Percentiles rank a stretch among this genome's conserved stretches.
Conservation (phyloP, 2,113 vertebrate genomes). For the Mormyrus iriodes region DNA sequence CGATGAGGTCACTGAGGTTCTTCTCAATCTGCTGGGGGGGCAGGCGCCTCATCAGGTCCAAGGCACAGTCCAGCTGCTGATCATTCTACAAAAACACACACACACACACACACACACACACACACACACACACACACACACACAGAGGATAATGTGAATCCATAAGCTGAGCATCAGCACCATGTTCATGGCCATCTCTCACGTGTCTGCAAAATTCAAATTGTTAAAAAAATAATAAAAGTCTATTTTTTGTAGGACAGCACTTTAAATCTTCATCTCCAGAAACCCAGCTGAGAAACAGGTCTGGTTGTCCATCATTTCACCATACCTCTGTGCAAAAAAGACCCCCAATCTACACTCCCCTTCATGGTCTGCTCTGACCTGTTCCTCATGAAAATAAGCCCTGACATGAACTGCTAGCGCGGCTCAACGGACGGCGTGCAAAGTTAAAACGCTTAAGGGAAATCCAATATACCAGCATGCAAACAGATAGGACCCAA, state of each 20-base stretch:
- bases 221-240: neutral
- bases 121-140: neutral
- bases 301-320: neutral
- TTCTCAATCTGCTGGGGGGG: constrained; percentile 99
- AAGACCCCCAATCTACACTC: neutral
- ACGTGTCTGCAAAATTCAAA: neutral
- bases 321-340: neutral
- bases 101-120: neutral
- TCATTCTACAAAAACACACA: constrained; percentile 70
- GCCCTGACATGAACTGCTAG: neutral
- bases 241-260: neutral
- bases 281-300: neutral
- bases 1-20: constrained; percentile 99
- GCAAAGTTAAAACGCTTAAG: neutral
- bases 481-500: neutral
- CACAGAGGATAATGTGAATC: neutral
- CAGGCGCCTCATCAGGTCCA: constrained; percentile 99
- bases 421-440: too few relatives aligned
- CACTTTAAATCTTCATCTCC: neutral
- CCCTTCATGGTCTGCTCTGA: neutral
- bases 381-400: neutral
- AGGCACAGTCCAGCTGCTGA: constrained; percentile 97
- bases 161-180: neutral
- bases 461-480: neutral
- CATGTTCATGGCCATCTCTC: neutral